Percentiles rank a stretch among this genome's conserved stretches.
These are phyloP conservation scores for Sebastes minor DNA, from an alignment of 2,797 vertebrate species.

Conservation along the genomic window DNA sequence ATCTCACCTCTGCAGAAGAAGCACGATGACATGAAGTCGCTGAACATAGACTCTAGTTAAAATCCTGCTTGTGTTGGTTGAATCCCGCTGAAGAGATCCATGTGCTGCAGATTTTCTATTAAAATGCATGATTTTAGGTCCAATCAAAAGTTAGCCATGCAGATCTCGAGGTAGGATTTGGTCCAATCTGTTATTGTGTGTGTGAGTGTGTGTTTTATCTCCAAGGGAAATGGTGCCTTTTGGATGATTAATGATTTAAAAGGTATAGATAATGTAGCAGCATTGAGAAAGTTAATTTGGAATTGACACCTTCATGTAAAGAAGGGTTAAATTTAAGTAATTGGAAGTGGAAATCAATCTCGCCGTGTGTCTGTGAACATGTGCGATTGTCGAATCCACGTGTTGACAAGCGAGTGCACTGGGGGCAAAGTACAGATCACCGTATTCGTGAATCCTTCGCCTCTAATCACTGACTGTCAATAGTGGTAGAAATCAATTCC, in stretches of 20 bases:
- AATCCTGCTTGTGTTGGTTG: conserved; percentile 9
- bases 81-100: conserved; percentile 45
- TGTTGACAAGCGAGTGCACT: not conserved
- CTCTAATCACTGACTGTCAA: conserved; percentile 40
- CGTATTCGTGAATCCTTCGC: conserved; percentile 41
- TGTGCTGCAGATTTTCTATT: conserved; percentile 50
- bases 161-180: conserved; percentile 47
- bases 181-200: not conserved
- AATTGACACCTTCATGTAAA: not conserved
- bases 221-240: conserved; percentile 66
- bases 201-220: conserved; percentile 7
- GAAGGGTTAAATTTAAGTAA: not conserved
- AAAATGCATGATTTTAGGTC: conserved; percentile 66
- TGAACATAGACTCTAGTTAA: not conserved
- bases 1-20: conserved; percentile 39
- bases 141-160: conserved; percentile 46
- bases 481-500: conserved; percentile 40
- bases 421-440: conserved; percentile 45
- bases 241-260: conserved; percentile 39
- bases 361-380: not conserved
- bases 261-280: conserved; percentile 25
- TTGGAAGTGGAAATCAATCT: conserved; percentile 4
- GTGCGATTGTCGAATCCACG: conserved; percentile 10
- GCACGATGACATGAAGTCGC: conserved; percentile 17
- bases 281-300: not conserved